Evolutionary conservation across 2,797 vertebrate genomes (phyloP).

Genomic region (Coreius guichenoti): DNA sequence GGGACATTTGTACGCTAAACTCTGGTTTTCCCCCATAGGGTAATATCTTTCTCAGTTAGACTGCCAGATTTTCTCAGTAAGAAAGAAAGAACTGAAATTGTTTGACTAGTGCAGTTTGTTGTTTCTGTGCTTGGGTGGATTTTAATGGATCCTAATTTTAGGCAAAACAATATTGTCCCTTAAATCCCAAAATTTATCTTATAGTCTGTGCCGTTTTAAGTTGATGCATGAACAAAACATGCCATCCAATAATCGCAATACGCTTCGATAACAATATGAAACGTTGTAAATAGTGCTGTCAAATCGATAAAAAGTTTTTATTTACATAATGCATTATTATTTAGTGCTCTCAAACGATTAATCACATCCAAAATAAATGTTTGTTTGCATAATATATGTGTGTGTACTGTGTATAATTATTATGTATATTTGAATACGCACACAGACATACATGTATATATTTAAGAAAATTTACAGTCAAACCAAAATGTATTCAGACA

Average conservation of each 20-base stretch:
- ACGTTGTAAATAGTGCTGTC: too few species aligned
- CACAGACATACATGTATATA: too few species aligned
- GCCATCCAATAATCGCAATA: not conserved
- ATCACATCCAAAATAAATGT: too few species aligned
- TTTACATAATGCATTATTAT: too few species aligned
- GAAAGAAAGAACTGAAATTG: not conserved
- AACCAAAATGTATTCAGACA: too few species aligned
- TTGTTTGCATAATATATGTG: too few species aligned
- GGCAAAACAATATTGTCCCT: not conserved
- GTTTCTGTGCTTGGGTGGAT: not conserved
- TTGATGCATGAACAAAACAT: not conserved
- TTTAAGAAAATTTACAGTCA: too few species aligned
- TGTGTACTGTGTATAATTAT: too few species aligned
- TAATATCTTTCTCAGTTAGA: slow-evolving; percentile 44
- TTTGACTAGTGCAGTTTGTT: not conserved
- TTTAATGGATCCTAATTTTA: not conserved
- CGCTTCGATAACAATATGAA: not conserved
- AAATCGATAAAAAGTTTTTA: too few species aligned
- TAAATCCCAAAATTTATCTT: not conserved
- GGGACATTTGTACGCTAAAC: slow-evolving; percentile 37
- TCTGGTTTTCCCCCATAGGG: slow-evolving; percentile 58
- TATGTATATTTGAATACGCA: too few species aligned
- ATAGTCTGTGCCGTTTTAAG: not conserved
- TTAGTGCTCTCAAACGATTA: too few species aligned
- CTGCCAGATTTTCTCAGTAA: slow-evolving; percentile 5